These are phyloP conservation scores for Steinernema scapterisci DNA, from an alignment of 2,888 invertebrate genomes.

Conservation along the genomic window DNA sequence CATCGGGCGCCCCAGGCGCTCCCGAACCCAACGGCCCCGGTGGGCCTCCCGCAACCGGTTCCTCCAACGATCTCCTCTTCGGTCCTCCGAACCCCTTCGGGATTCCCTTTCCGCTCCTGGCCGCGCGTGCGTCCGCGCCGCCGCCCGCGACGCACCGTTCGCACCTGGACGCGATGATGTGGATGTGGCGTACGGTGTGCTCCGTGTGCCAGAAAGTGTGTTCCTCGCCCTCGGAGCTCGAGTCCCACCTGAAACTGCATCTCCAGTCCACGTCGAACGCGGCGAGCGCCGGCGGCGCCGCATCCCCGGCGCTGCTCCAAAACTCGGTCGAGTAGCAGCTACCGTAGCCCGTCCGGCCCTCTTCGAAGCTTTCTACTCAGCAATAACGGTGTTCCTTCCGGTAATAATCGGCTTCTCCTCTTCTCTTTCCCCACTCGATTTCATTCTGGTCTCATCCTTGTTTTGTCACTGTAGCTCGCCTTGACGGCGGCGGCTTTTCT, in stretches of 20 bases:
- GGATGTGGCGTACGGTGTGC: conserved; percentile 68
- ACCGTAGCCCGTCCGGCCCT: conserved; percentile 6
- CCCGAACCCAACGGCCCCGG: background rate
- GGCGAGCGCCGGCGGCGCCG: conserved; percentile 5
- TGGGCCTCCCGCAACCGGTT: background rate
- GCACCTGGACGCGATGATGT: conserved; percentile 60
- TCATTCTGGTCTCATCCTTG: conserved; percentile 22
- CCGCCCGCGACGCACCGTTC: conserved; percentile 40
- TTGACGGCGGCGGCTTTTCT: background rate
- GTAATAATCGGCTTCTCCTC: conserved; percentile 27
- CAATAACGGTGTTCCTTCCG: conserved; percentile 31
- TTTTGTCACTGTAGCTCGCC: background rate
- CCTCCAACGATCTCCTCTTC: conserved; percentile 17
- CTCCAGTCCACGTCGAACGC: conserved; percentile 37
- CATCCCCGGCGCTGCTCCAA: conserved; percentile 27
- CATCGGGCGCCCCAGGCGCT: conserved; percentile 12
- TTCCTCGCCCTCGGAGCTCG: conserved; percentile 51
- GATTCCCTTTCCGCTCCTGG: conserved; percentile 1
- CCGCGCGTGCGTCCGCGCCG: conserved; percentile 34
- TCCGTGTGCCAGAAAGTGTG: conserved; percentile 61
- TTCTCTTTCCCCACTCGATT: background rate
- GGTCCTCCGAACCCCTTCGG: background rate
- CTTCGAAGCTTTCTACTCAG: conserved; percentile 25
- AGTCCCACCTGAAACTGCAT: conserved; percentile 59
- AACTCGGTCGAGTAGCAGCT: conserved; percentile 21